These are phyloP conservation scores for Drosophila birchii DNA, from an alignment of 2,888 invertebrate species.

Conservation along the genomic window DNA sequence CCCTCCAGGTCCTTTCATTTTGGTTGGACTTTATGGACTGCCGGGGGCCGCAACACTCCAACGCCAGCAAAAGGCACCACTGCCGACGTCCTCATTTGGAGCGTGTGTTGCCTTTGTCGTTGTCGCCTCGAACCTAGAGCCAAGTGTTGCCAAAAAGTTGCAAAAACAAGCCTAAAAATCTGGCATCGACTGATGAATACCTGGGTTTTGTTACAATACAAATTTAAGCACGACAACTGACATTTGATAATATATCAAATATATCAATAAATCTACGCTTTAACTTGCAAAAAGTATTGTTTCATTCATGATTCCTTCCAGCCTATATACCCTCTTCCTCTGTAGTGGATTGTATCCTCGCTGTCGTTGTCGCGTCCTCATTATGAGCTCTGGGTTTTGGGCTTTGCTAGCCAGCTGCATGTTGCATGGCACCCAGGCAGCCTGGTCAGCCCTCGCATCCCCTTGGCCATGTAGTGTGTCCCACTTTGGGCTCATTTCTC, in stretches of 20 bases:
- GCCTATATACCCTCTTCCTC: not conserved
- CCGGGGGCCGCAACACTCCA: conserved; percentile 18
- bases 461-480: conserved; percentile 32
- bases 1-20: conserved; percentile 20
- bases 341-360: conserved; percentile 9
- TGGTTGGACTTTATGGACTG: conserved; percentile 43
- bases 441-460: not conserved
- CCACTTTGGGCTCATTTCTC: conserved; percentile 64
- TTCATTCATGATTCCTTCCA: not conserved
- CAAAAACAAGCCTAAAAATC: not conserved
- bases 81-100: conserved; percentile 44
- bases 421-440: conserved; percentile 34
- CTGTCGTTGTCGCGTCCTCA: conserved; percentile 58
- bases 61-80: conserved; percentile 17
- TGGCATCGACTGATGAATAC: not conserved
- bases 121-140: conserved; percentile 37
- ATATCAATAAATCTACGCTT: not conserved
- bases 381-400: conserved; percentile 59
- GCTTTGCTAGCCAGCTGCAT: conserved; percentile 44
- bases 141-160: conserved; percentile 47
- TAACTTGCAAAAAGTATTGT: too few relatives aligned
- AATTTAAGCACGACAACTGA: not conserved
- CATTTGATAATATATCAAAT: too few relatives aligned
- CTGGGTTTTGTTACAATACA: not conserved
- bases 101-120: conserved; percentile 46